A percentile compares a stretch with the other conserved stretches of the same genome.
Evolutionary conservation across 2,113 vertebrate genomes (phyloP).

Genomic region (Petaurus breviceps): DNA sequence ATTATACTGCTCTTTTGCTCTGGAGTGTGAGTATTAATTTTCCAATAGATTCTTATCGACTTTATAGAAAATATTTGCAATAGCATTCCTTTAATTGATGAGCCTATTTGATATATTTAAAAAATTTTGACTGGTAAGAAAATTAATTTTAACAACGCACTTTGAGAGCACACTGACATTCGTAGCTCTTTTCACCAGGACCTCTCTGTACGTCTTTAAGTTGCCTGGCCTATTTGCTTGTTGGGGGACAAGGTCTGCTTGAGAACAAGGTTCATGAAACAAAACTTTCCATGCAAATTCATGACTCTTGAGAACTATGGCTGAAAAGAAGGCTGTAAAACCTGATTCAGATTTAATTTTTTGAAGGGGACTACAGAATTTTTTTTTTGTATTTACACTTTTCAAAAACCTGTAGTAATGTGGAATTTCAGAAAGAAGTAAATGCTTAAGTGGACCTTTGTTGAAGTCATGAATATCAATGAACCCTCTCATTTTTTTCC

Average conservation of each 20-base stretch:
- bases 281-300: background rate
- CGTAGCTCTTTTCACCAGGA: background rate
- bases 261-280: background rate
- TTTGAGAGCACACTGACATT: constrained; percentile 24
- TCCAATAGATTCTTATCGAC: background rate
- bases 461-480: background rate
- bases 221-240: background rate
- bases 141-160: background rate
- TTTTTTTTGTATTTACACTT: background rate
- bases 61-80: background rate
- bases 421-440: background rate
- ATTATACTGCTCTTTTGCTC: background rate
- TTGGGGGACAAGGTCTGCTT: background rate
- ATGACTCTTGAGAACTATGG: background rate
- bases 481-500: background rate
- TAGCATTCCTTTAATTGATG: constrained; percentile 18
- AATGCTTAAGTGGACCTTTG: background rate
- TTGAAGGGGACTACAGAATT: background rate
- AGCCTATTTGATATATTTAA: background rate
- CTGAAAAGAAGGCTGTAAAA: background rate
- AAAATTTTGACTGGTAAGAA: background rate
- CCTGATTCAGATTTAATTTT: constrained; percentile 28
- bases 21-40: background rate
- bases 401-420: constrained; percentile 10
- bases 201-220: background rate